These are phyloP conservation scores for Drosophila picticornis DNA, from an alignment of 2,888 invertebrate genomes.

Conservation along the genomic window DNA sequence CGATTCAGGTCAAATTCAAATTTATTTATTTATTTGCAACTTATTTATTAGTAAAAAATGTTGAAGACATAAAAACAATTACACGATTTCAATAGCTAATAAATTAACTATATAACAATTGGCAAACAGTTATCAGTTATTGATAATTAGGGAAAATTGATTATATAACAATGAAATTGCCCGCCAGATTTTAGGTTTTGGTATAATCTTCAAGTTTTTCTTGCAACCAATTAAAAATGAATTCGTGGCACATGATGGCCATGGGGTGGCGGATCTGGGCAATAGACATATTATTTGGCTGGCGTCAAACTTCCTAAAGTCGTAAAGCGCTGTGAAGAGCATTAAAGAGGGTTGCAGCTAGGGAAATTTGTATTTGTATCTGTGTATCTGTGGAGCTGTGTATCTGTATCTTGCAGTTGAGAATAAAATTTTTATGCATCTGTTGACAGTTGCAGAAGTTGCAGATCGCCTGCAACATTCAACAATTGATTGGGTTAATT, in stretches of 20 bases:
- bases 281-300: constrained; percentile 9
- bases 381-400: constrained; percentile 6
- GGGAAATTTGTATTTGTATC: constrained; percentile 10
- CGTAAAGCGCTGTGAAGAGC: constrained; percentile 51
- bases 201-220: background rate
- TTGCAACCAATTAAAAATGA: constrained; percentile 4
- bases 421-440: constrained; percentile 70
- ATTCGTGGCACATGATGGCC: background rate
- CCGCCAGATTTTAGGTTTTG: background rate
- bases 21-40: too few relatives aligned
- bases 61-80: background rate
- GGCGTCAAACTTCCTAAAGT: constrained; percentile 72
- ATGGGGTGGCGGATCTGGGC: background rate
- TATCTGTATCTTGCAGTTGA: constrained; percentile 44
- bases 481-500: constrained; percentile 67
- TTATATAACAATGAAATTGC: background rate
- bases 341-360: constrained; percentile 26
- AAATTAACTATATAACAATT: background rate
- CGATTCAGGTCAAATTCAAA: too few relatives aligned
- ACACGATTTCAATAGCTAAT: background rate
- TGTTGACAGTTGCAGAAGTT: constrained; percentile 63
- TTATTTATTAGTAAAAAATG: background rate
- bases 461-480: constrained; percentile 28
- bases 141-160: background rate
- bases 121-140: background rate